Conservation (phyloP, 92 coral and sea anemone species). For the Siderastrea siderea region DNA sequence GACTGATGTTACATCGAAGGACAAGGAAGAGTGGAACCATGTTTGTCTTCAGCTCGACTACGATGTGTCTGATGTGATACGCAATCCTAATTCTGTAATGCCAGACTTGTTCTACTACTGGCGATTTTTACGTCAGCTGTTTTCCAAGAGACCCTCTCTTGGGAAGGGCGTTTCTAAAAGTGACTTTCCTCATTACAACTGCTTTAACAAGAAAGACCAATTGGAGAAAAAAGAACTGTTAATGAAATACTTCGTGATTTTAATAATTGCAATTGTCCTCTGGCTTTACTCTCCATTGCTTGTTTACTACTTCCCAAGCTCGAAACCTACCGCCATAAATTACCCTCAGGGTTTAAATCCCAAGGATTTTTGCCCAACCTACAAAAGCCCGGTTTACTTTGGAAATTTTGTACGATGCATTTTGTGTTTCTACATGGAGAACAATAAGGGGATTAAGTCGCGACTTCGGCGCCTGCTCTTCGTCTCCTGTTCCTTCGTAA, state of each 20-base stretch:
- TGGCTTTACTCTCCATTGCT: constrained; percentile 65
- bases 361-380: constrained; percentile 38
- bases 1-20: constrained; percentile 38
- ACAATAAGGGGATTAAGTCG: constrained; percentile 16
- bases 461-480: constrained; percentile 52
- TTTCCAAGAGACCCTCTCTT: constrained; percentile 19
- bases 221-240: constrained; percentile 33
- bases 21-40: constrained; percentile 39
- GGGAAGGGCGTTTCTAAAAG: constrained; percentile 8
- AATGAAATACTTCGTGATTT: constrained; percentile 43
- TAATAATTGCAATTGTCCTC: constrained; percentile 31
- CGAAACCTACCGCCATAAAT: constrained; percentile 21
- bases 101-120: constrained; percentile 62
- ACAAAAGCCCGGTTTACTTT: constrained; percentile 56
- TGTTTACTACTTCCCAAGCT: constrained; percentile 61
- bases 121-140: constrained; percentile 47
- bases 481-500: constrained; percentile 4
- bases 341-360: constrained; percentile 38
- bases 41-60: constrained; percentile 57
- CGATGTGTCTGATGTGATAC: constrained; percentile 41
- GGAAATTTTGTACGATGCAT: constrained; percentile 50
- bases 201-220: constrained; percentile 27
- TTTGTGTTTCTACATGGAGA: constrained; percentile 50
- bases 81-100: constrained; percentile 37
- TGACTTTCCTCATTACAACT: constrained; percentile 43